These are phyloP conservation scores for Cyrtodaria siliqua DNA, from an alignment of 2,888 invertebrate genomes.

Conservation along the genomic window DNA sequence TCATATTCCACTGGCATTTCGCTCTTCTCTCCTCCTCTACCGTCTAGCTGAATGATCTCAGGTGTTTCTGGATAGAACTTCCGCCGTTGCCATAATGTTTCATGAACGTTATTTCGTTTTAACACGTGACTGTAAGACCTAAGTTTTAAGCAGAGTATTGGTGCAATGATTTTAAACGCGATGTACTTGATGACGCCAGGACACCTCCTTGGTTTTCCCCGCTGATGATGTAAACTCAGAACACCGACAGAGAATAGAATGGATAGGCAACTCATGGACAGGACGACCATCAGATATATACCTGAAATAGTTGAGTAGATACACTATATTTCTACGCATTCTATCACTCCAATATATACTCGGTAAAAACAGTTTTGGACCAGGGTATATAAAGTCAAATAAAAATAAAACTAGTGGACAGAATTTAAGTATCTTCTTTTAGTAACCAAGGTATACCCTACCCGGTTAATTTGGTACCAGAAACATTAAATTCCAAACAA, in stretches of 20 bases:
- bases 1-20: constrained; percentile 25
- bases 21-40: constrained; percentile 13
- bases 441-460: no score
- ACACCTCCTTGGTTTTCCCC: constrained; percentile 74
- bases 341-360: no score
- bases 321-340: no score
- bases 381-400: no score
- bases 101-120: constrained; percentile 23
- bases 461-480: no score
- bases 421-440: no score
- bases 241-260: constrained; percentile 82
- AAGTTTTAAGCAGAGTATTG: constrained; percentile 59
- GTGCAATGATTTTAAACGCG: constrained; percentile 71
- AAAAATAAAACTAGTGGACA: no score
- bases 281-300: constrained; percentile 82
- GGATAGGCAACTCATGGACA: constrained; percentile 82
- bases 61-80: constrained; percentile 27
- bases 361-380: no score
- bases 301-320: no score
- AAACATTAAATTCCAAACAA: no score
- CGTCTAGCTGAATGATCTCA: constrained; percentile 41
- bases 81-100: constrained; percentile 34
- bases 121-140: constrained; percentile 23
- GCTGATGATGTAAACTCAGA: constrained; percentile 81
- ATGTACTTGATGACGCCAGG: constrained; percentile 74